Conservation (phyloP, 2,797 vertebrate species). For the Acanthornis magna region DNA sequence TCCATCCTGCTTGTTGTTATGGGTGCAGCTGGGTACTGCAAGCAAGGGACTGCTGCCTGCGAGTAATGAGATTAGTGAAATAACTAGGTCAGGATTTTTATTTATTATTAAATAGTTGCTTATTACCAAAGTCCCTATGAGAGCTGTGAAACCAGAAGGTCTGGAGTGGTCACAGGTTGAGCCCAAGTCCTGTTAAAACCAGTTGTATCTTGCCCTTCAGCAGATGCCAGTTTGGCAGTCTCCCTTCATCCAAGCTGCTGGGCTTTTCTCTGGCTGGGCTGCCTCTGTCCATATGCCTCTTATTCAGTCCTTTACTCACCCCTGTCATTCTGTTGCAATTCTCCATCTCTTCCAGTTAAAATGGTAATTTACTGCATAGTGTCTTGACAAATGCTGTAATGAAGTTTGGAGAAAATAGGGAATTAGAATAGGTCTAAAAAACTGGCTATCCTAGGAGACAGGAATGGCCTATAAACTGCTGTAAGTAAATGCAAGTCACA, state of each 20-base stretch:
- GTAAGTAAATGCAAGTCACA: background rate
- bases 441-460: background rate
- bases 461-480: background rate
- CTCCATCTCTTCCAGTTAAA: background rate
- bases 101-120: constrained; percentile 3
- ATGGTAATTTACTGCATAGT: background rate
- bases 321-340: background rate
- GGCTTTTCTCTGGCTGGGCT: background rate
- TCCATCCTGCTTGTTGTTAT: background rate
- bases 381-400: background rate
- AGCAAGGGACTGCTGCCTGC: background rate
- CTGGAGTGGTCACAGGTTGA: background rate
- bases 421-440: background rate
- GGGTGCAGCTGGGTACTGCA: background rate
- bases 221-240: background rate
- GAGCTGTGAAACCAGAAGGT: background rate
- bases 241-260: background rate
- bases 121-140: background rate
- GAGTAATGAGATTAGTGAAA: background rate
- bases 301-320: background rate
- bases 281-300: background rate
- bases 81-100: constrained; percentile 21
- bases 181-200: background rate
- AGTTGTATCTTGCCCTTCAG: background rate
- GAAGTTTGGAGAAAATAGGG: background rate